Conservation (phyloP, 2,888 invertebrate species). For the Selenia dentaria region DNA sequence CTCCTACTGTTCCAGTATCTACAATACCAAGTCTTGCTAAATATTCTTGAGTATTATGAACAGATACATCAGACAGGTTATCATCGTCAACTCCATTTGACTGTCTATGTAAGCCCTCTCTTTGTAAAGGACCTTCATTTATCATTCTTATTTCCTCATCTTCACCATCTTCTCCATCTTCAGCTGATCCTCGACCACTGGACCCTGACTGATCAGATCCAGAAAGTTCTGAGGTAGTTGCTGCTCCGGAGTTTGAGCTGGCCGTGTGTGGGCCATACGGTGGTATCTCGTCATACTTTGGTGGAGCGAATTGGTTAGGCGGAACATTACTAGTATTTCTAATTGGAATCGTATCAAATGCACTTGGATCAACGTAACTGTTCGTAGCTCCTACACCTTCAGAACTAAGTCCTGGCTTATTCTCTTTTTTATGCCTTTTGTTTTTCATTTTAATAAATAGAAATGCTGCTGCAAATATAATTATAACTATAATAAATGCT, state of each 20-base stretch:
- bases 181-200: constrained; percentile 97
- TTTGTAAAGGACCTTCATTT: constrained; percentile 94
- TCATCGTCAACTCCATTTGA: constrained; percentile 85
- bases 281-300: constrained; percentile 96
- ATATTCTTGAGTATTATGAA: constrained; percentile 98
- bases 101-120: constrained; percentile 87
- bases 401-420: constrained; percentile 90
- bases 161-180: constrained; percentile 96
- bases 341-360: constrained; percentile 95
- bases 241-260: constrained; percentile 91
- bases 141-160: constrained; percentile 99
- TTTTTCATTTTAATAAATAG: constrained; percentile 93
- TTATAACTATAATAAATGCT: constrained; percentile 90
- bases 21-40: constrained; percentile 97
- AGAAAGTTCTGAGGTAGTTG: constrained; percentile 95
- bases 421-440: constrained; percentile 90
- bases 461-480: constrained; percentile 94
- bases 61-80: constrained; percentile 94
- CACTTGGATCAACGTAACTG: constrained; percentile 94
- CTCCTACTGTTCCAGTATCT: constrained; percentile 88
- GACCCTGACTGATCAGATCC: constrained; percentile 98
- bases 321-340: constrained; percentile 85
- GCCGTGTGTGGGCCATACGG: constrained; percentile 92
- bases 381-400: constrained; percentile 91
- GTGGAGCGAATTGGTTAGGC: constrained; percentile 91